These are phyloP conservation scores for Neosilurus hyrtlii DNA, from an alignment of 2,797 vertebrate species.

Conservation along the genomic window DNA sequence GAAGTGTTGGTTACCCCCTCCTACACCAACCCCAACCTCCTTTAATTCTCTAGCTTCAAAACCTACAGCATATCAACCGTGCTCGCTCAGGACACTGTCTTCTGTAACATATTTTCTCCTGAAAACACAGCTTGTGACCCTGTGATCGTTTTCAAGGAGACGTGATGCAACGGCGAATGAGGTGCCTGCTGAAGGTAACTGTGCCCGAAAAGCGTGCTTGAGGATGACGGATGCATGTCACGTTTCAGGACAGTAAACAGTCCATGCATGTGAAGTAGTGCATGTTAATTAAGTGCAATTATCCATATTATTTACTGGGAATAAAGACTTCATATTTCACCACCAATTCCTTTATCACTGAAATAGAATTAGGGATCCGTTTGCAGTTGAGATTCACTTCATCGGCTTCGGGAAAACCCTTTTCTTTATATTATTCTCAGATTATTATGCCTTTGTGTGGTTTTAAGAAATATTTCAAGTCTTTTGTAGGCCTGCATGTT, in stretches of 20 bases:
- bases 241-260: slow-evolving; percentile 11
- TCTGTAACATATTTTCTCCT: slow-evolving; percentile 24
- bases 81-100: not conserved
- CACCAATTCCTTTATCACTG: not conserved
- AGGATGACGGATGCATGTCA: slow-evolving; percentile 33
- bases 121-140: slow-evolving; percentile 12
- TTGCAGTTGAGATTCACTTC: too few species aligned
- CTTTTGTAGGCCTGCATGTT: not conserved
- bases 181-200: slow-evolving; percentile 50
- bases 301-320: not conserved
- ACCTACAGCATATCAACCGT: slow-evolving; percentile 31
- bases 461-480: slow-evolving; percentile 17
- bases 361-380: not conserved
- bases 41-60: slow-evolving; percentile 26
- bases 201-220: slow-evolving; percentile 23
- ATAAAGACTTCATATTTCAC: not conserved
- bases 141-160: slow-evolving; percentile 33
- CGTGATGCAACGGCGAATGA: slow-evolving; percentile 23
- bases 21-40: slow-evolving; percentile 3
- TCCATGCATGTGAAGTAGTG: slow-evolving; percentile 29
- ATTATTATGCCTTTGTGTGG: not conserved
- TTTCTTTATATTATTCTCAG: too few species aligned
- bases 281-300: not conserved
- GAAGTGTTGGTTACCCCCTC: slow-evolving; percentile 37
- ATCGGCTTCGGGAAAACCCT: too few species aligned